These are phyloP conservation scores for Alouatta palliata DNA, from an alignment of 2,113 vertebrate genomes.

Conservation along the genomic window DNA sequence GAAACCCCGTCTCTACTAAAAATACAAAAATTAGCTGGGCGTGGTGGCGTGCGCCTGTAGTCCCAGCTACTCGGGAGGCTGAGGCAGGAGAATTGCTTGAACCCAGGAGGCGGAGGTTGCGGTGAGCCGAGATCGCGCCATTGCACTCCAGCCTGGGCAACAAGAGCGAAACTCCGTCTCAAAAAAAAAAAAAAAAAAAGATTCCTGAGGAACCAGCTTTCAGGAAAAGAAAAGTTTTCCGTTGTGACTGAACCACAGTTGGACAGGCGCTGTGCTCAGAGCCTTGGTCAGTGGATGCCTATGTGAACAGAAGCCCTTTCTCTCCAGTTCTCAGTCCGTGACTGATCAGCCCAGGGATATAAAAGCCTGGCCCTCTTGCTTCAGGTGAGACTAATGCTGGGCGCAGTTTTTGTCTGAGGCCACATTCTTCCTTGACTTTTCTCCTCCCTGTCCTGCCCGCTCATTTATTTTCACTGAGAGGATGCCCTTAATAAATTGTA, in stretches of 20 bases:
- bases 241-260: background rate
- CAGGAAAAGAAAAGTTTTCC: background rate
- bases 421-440: background rate
- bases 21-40: too few species aligned
- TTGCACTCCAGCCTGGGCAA: too few species aligned
- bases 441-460: background rate
- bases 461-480: background rate
- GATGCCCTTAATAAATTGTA: background rate
- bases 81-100: too few species aligned
- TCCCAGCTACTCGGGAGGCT: too few species aligned
- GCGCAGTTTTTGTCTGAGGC: background rate
- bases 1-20: too few species aligned
- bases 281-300: background rate
- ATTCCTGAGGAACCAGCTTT: background rate
- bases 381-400: background rate
- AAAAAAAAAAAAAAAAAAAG: too few species aligned
- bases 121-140: too few species aligned
- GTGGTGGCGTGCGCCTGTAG: too few species aligned
- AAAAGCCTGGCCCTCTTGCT: background rate
- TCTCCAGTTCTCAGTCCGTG: background rate
- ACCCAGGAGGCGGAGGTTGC: too few species aligned
- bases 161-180: too few species aligned
- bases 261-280: background rate
- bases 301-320: background rate
- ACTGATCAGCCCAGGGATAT: rapidly evolving